phyloP scores from a whole-genome alignment of 2,888 invertebrate genomes.

The Trisateles emortualis region DNA sequence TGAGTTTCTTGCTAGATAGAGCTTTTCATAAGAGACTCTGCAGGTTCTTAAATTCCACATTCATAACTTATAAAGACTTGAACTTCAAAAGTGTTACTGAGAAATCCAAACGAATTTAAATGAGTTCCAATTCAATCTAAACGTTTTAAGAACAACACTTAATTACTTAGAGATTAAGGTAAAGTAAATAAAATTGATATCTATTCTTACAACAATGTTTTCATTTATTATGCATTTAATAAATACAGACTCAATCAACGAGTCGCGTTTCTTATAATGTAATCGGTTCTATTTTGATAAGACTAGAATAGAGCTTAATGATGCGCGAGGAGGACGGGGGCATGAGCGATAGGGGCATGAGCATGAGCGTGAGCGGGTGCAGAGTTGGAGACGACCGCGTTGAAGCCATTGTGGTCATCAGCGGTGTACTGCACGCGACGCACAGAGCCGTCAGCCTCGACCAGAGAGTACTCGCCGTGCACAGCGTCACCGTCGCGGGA shows the following conservation, averaged over 20 bases:
- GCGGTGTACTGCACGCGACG: constrained; percentile 85
- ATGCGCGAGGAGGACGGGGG: constrained; percentile 58
- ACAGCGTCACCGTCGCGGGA: constrained; percentile 88
- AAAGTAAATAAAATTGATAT: background rate
- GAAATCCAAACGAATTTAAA: too few species aligned
- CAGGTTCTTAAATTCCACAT: too few species aligned
- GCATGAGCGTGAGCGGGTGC: constrained; percentile 63
- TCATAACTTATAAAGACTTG: too few species aligned
- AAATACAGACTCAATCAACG: constrained; percentile 36
- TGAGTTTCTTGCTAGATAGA: too few species aligned
- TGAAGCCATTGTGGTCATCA: constrained; percentile 84
- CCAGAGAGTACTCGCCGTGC: constrained; percentile 81
- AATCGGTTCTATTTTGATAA: constrained; percentile 3
- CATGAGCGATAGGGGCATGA: constrained; percentile 45
- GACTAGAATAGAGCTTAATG: constrained; percentile 46
- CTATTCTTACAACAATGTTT: constrained; percentile 9
- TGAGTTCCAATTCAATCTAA: too few species aligned
- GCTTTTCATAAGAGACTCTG: too few species aligned
- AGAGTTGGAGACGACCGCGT: constrained; percentile 76
- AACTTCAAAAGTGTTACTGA: too few species aligned
- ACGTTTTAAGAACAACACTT: too few species aligned
- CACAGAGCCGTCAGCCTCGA: constrained; percentile 84
- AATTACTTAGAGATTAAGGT: too few species aligned
- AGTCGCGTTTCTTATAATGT: constrained; percentile 16
- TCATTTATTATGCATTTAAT: constrained; percentile 34